phyloP scores from a whole-genome alignment of 2,113 vertebrate genomes.

The Siphamia tubifer region DNA sequence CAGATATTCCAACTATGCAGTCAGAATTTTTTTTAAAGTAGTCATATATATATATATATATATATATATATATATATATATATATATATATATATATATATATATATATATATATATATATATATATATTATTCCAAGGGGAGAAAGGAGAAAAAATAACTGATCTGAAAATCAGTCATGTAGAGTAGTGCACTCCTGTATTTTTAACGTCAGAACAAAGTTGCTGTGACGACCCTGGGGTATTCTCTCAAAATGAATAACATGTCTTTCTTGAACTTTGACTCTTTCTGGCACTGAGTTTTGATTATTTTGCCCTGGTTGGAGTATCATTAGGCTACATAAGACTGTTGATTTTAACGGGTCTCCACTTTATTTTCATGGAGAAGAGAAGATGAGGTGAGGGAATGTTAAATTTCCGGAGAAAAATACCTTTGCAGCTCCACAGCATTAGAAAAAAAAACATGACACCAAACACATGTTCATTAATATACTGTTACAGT shows the following conservation, averaged over 20 bases:
- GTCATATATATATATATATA: not conserved
- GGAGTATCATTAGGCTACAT: constrained; percentile 72
- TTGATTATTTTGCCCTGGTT: constrained; percentile 67
- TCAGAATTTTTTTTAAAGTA: not conserved
- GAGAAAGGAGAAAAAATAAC: constrained; percentile 33
- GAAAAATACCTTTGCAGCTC: constrained; percentile 14
- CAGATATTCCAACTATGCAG: not conserved
- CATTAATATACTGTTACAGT: not conserved
- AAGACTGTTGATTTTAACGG: constrained; percentile 62
- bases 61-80: no score
- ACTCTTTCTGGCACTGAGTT: constrained; percentile 43
- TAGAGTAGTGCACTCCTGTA: constrained; percentile 8
- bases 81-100: no score
- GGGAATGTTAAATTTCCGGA: constrained; percentile 35
- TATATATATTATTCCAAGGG: not conserved
- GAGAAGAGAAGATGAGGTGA: constrained; percentile 27
- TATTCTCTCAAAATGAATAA: constrained; percentile 65
- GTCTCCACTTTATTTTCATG: constrained; percentile 39
- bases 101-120: no score
- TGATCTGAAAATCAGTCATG: constrained; percentile 14
- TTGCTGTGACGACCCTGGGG: constrained; percentile 32
- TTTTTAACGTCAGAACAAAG: constrained; percentile 15
- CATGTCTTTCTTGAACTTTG: constrained; percentile 70
- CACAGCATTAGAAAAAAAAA: not conserved
- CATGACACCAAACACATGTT: constrained; percentile 18